Evolutionary conservation across 2,113 vertebrate species (phyloP), one percentile per base, ranked within the genome.

Genomic region (Edolisoma coerulescens): DNA sequence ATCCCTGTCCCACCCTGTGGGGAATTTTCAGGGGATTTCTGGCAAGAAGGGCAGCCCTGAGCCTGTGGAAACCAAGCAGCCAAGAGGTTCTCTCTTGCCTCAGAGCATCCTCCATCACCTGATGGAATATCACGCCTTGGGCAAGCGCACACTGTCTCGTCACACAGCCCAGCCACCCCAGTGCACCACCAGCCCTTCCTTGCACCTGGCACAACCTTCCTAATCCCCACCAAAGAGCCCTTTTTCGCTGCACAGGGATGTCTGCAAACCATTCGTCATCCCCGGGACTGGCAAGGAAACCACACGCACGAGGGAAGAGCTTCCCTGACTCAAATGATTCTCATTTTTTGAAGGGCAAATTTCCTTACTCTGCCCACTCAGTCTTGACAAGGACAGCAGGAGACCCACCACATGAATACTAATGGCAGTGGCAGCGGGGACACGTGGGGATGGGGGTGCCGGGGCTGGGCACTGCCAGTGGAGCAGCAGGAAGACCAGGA

Each of bases 321-420:
- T 96, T 96, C 94, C 95, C 56, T 37, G 92, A 93, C 94, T 96
- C 97, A 93, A 95, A 89, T 3, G 45, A 87, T 63, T 92, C 94
- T 96, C 94, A 87, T 96, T 95, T 97, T 97, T 91, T 94, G 97
- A 97, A 98, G 97, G 97, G 96, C 86, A 96, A 91, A 96, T 96
- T 90, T 97, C 90, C 93, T 95, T 49, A 45, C 87, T 88, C 80
- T 95, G 94, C 87, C 89, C 87, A 89, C 93, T 97, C 93, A 95
- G 87, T 97, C 95, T 95, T 97, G 95, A 98, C 93, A 97, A 96
- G 97, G 97, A 95, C 97, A 95, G 92, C 27, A 33, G 54, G 54
- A 52, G 90, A 75, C 77, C 93, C 61, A 84, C 53, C 89, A 83
- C 32, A n/a, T 85, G 94, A 97, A 97, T 95, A 95, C 95, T 96